Evolutionary conservation across 2,888 invertebrate species (phyloP).

Genomic region (Listrodromus nycthemerus): DNA sequence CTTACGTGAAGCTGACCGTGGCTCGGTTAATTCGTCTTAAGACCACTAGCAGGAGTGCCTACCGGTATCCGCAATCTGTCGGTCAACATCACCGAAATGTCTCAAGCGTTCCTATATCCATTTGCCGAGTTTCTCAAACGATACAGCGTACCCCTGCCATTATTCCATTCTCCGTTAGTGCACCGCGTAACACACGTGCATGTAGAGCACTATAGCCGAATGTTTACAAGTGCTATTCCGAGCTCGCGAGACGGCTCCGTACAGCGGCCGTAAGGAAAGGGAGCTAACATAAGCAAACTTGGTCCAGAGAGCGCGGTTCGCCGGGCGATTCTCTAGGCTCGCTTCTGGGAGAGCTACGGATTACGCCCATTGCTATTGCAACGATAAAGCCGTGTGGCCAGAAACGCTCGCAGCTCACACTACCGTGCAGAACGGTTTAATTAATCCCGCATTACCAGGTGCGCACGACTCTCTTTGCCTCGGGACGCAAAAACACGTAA

Average conservation of each 20-base stretch:
- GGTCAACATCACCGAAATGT: constrained; percentile 19
- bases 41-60: background rate
- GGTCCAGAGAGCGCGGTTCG: constrained; percentile 35
- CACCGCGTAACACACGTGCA: constrained; percentile 49
- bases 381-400: constrained; percentile 58
- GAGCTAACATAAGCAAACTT: constrained; percentile 63
- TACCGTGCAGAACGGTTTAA: constrained; percentile 43
- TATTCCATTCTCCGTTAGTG: constrained; percentile 61
- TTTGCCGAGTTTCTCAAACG: constrained; percentile 43
- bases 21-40: background rate
- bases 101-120: constrained; percentile 27
- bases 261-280: constrained; percentile 63
- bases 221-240: constrained; percentile 82
- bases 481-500: background rate
- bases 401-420: constrained; percentile 48
- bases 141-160: constrained; percentile 52
- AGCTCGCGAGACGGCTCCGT: constrained; percentile 64
- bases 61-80: background rate
- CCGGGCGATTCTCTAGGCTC: constrained; percentile 26
- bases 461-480: constrained; percentile 37
- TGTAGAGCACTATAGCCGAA: constrained; percentile 65
- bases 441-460: constrained; percentile 57
- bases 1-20: constrained; percentile 18
- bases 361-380: constrained; percentile 46
- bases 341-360: constrained; percentile 39